Conservation (phyloP, 2,113 vertebrate species). For the Vombatus ursinus region DNA sequence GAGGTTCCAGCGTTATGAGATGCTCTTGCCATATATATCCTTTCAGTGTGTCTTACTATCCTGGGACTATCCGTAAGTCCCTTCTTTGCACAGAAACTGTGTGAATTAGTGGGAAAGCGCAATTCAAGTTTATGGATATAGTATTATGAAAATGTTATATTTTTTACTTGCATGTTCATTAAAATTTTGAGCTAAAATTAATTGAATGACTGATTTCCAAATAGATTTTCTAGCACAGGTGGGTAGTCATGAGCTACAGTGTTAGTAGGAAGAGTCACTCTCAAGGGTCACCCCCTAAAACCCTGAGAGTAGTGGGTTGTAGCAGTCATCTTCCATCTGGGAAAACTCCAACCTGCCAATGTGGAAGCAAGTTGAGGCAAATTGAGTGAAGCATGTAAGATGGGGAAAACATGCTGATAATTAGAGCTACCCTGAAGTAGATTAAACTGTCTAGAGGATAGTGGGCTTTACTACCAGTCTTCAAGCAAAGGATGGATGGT, state of each 20-base stretch:
- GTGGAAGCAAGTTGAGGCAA: not conserved
- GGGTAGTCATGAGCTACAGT: not conserved
- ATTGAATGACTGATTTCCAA: not conserved
- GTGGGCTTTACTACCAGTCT: not conserved
- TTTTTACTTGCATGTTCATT: not conserved
- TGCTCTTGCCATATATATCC: not conserved
- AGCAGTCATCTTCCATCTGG: not conserved
- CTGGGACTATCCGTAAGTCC: not conserved
- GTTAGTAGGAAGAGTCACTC: not conserved
- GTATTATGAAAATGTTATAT: not conserved
- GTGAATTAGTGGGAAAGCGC: not conserved
- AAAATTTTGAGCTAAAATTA: not conserved
- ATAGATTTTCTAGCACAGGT: not conserved
- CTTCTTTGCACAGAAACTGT: not conserved
- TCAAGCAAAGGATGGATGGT: not conserved
- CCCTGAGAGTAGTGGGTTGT: not conserved
- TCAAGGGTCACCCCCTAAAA: not conserved
- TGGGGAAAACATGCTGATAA: not conserved
- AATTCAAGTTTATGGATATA: not conserved
- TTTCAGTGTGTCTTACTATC: not conserved
- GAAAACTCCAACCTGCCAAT: not conserved
- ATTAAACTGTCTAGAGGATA: not conserved
- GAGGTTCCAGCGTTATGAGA: not conserved
- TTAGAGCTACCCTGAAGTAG: not conserved
- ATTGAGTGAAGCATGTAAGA: not conserved